Base-by-base conservation (phyloP, 2,113 vertebrate genomes). In the Microtus montanus region DNA sequence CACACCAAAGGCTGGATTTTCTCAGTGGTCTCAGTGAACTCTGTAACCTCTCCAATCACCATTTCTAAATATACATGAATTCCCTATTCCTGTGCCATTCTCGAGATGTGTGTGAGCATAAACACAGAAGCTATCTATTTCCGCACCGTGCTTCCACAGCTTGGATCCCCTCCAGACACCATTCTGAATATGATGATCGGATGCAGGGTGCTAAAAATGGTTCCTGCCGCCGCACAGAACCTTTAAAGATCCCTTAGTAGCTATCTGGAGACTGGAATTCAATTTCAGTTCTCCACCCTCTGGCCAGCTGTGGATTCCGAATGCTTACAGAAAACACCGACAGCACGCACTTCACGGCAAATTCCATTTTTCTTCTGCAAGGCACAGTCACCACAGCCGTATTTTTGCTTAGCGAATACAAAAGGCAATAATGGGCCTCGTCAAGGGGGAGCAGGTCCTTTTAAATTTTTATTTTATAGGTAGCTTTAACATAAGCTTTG, bases 391-490 rank as follows among this genome's bases (percentile, higher is more conserved):
- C 82, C 75, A 74, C 82, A 91, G 54, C 73, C 87, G 5, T 93
- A 91, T 95, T 96, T 97, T 91, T 94, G 92, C 84, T 92, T 95
- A 93, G 83, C 89, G 94, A 95, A 93, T 54, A 96, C 75, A 89
- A 82, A 97, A 89, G 91, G 89, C 93, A 97, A 91, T 94, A 96
- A 96, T 75, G 82, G 19, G 79, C 83, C 14, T 96, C 95, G 95
- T 93, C 33, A 88, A 95, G 24, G 89, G 41, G 97, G 94, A 97
- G 41, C 38, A 78, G 92, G 41, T 70, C 79, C 28, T 92, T 96
- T 93, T n/a, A 89, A 96, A 90, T 70, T 93, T 96, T 96, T 96
- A 95, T 97, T 98, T 98, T 98, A 98, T 97, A 97, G 33, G 86
- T 91, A 96, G 75, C 70, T 97, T 98, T 97, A 92, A 30, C 90